Evolutionary conservation across 2,113 vertebrate genomes (phyloP).

Genomic region (Passer montanus): DNA sequence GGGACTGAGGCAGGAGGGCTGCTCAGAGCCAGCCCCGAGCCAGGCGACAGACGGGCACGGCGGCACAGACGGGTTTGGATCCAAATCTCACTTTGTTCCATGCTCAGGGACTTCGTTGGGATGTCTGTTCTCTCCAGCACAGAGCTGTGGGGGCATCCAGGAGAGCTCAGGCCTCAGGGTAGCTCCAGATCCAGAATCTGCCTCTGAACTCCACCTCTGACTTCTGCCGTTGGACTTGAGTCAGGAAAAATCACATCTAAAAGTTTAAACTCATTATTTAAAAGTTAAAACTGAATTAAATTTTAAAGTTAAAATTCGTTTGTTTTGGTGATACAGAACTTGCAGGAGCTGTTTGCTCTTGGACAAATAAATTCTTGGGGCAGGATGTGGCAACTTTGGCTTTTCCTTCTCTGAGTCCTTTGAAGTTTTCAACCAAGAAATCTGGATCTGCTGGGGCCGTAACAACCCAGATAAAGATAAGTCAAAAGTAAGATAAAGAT

Average conservation of each 20-base stretch:
- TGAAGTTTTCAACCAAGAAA: slow-evolving; percentile 16
- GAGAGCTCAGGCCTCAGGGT: neutral
- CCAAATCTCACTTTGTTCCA: neutral
- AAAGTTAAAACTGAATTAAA: no score
- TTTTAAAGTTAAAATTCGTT: no score
- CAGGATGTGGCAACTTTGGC: neutral
- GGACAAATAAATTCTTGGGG: neutral
- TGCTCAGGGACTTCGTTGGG: fast-evolving
- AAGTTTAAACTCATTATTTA: no score
- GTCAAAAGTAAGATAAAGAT: no score
- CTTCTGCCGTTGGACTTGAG: neutral
- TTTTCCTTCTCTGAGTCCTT: neutral
- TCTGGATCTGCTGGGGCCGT: neutral
- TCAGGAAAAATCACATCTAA: neutral
- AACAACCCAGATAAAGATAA: no score
- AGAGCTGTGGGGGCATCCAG: fast-evolving
- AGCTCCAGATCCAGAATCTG: neutral
- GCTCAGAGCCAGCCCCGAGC: neutral
- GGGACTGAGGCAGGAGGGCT: neutral
- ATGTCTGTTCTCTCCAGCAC: neutral
- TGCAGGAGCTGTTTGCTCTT: neutral
- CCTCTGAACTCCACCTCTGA: neutral
- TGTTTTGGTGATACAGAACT: fast-evolving
- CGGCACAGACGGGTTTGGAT: fast-evolving
- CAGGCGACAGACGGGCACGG: neutral